Evolutionary conservation across 2,888 invertebrate genomes (phyloP), one percentile per base, ranked within the genome.

Genomic region (Julus scandinavius): DNA sequence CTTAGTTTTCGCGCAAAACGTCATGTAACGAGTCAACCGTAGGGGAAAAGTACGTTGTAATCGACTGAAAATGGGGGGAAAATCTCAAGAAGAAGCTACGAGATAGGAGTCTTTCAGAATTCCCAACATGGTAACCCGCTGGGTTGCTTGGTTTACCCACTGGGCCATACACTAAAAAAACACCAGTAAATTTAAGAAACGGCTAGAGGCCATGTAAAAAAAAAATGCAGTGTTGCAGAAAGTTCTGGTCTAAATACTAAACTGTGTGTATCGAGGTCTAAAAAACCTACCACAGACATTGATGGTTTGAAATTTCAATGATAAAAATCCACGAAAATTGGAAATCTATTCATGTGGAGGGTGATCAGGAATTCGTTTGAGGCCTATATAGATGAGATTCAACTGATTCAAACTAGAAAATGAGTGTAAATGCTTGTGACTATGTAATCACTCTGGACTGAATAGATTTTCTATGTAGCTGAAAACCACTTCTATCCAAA

Each of bases 131-230:
- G 49, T 41, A 1, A 85, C 85, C 85, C 20, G 85, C 85, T 85
- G 85, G 85, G 85, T 85, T 85, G n/a, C 41, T 49, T 7, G 49
- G 41, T 41, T 85, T 85, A 20, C 85, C 85, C 85, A 85, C 85
- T 41, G 85, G 15, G 85, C 85, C 41, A 41, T 41, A 20, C 11
- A 45, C n/a, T 41, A 29, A 13, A 41, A 20, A 85, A 85, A 54
- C 9, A 54, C 17, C 15, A n/a, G 49, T 85, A 85, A 85, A 85
- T 85, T 49, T 85, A 41, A 85, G n/a, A 85, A 85, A 85, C 49
- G 13, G 41, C 85, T 41, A 45, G 17, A 2, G 85, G n/a, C 40
- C 41, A 85, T 9, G 4, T 6, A 29, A 41, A 29, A 41, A 29
- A 41, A 40, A 85, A 85, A 7, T 40, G 49, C 85, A 13, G 29